phyloP scores from a whole-genome alignment of 1,140 invertebrate species.

The Leptopilina boulardi region DNA sequence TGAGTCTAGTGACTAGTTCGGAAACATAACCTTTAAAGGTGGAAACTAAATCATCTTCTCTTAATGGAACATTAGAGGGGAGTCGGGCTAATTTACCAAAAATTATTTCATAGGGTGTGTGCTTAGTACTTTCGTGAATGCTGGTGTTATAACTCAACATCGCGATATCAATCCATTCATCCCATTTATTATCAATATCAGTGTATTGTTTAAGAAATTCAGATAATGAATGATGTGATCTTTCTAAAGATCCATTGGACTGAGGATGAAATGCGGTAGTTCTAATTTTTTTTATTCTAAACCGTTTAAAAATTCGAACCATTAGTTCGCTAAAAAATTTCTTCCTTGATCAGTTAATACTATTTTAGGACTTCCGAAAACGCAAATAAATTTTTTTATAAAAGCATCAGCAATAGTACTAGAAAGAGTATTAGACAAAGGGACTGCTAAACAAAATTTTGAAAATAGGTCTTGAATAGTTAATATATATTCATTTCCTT shows the following conservation, averaged over 20 bases:
- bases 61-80: too few species aligned
- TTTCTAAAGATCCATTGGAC: constrained; percentile 15
- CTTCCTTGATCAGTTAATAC: constrained; percentile 39
- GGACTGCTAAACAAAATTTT: constrained; percentile 38
- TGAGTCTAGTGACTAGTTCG: not conserved
- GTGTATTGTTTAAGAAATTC: too few species aligned
- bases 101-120: too few species aligned
- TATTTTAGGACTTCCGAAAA: constrained; percentile 35
- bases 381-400: constrained; percentile 39
- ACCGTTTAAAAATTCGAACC: constrained; percentile 6
- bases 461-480: too few species aligned
- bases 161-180: too few species aligned
- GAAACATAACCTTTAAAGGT: constrained; percentile 22
- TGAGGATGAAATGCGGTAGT: constrained; percentile 42
- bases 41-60: too few species aligned
- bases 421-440: not conserved
- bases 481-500: constrained; percentile 39
- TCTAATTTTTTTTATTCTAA: constrained; percentile 17
- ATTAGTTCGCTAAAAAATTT: constrained; percentile 39
- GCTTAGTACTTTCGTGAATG: too few species aligned
- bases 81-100: too few species aligned
- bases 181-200: too few species aligned
- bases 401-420: constrained; percentile 39
- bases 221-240: constrained; percentile 22
- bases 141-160: too few species aligned